A percentile compares a stretch with the other conserved stretches of the same genome.
Conservation (phyloP, 2,888 invertebrate species). For the Lithophane socia region DNA sequence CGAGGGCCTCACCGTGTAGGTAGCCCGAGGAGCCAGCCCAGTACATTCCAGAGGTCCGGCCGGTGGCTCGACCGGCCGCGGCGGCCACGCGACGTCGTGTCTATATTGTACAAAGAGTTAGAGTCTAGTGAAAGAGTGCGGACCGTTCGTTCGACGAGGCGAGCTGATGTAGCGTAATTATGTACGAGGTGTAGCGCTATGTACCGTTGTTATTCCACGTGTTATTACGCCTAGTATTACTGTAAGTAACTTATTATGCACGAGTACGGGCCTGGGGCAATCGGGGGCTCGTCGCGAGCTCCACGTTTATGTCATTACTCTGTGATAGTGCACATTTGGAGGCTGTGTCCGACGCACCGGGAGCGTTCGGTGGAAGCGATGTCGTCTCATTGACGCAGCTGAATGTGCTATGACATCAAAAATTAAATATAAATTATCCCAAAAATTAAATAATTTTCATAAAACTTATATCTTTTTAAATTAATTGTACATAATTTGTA, state of each 20-base stretch:
- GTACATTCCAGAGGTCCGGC: conserved; percentile 81
- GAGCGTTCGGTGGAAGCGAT: conserved; percentile 67
- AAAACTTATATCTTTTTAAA: conserved; percentile 84
- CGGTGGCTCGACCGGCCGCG: conserved; percentile 55
- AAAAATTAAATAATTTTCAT: conserved; percentile 89
- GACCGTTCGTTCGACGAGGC: conserved; percentile 77
- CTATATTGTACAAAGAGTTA: conserved; percentile 85
- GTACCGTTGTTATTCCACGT: conserved; percentile 87
- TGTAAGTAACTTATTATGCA: conserved; percentile 86
- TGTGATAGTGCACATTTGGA: conserved; percentile 88
- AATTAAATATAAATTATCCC: conserved; percentile 89
- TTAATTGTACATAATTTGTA: conserved; percentile 88
- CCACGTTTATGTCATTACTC: conserved; percentile 90
- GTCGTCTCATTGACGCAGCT: conserved; percentile 77
- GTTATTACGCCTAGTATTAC: conserved; percentile 87
- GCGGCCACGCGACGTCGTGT: conserved; percentile 70
- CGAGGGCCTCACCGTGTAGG: conserved; percentile 94
- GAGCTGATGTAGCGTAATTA: conserved; percentile 79
- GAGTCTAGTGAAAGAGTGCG: conserved; percentile 76
- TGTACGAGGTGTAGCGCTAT: conserved; percentile 85
- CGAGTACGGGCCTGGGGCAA: conserved; percentile 90
- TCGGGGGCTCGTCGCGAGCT: conserved; percentile 84
- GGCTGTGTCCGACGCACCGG: conserved; percentile 78
- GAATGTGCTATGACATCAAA: conserved; percentile 89
- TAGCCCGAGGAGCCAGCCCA: conserved; percentile 63